Conservation (phyloP, 2,113 vertebrate species). For the Gymnogyps californianus region DNA sequence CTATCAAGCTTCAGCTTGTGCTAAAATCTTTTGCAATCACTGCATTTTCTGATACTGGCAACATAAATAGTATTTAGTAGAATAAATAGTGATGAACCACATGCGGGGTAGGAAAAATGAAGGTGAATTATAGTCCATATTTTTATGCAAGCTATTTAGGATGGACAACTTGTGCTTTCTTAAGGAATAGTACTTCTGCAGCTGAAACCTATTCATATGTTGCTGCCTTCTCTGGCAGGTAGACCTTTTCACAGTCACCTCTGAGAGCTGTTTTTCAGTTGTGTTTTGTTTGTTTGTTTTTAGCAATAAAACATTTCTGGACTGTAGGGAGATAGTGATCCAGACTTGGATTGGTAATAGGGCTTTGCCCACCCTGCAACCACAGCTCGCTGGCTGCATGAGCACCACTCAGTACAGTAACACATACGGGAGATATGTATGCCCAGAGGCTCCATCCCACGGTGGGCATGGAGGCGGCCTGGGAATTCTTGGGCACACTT, state of each 20-base stretch:
- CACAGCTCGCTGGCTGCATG: neutral
- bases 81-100: neutral
- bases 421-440: rapidly evolving
- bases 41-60: neutral
- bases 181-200: neutral
- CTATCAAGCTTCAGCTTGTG: neutral
- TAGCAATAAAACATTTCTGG: neutral
- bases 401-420: rapidly evolving
- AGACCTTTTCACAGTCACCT: neutral
- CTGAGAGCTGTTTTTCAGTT: neutral
- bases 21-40: neutral
- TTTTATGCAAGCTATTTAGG: neutral
- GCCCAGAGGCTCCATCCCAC: neutral
- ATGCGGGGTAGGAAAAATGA: neutral
- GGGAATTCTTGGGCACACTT: neutral
- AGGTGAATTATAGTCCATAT: neutral
- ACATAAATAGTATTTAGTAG: neutral
- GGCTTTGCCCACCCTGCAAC: neutral
- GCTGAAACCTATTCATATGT: neutral
- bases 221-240: neutral
- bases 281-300: neutral
- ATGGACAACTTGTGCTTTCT: neutral
- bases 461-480: neutral
- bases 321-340: neutral
- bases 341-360: neutral